Conservation (phyloP, 2,888 invertebrate genomes). For the Nomada goodeniana region DNA sequence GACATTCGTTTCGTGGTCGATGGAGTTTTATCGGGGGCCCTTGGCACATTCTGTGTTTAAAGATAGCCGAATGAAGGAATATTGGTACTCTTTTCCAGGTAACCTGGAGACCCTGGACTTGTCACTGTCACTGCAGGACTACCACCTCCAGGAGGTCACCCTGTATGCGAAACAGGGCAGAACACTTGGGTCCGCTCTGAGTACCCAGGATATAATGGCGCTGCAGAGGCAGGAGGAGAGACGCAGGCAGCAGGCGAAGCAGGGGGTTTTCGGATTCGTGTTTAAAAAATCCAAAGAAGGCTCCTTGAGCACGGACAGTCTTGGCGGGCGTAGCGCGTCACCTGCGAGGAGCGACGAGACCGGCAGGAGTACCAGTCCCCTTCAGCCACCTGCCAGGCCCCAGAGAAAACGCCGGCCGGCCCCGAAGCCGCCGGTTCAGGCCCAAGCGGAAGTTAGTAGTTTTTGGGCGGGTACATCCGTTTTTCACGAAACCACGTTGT, state of each 20-base stretch:
- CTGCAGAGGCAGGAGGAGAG: conserved; percentile 86
- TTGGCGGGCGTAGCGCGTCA: conserved; percentile 85
- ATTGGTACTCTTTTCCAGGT: conserved; percentile 75
- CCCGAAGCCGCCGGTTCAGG: conserved; percentile 85
- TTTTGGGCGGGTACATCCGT: background rate
- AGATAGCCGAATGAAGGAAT: background rate
- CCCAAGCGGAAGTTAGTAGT: conserved; percentile 27
- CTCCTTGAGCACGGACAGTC: conserved; percentile 85
- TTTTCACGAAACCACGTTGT: too few species aligned
- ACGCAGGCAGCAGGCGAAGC: conserved; percentile 84
- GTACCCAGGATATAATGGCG: conserved; percentile 86
- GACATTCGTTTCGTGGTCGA: background rate
- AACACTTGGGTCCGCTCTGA: conserved; percentile 83
- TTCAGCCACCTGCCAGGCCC: conserved; percentile 85
- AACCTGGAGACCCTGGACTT: conserved; percentile 87
- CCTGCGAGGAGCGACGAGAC: conserved; percentile 88
- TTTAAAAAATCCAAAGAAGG: conserved; percentile 85
- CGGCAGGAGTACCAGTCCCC: conserved; percentile 79
- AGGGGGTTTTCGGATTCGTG: conserved; percentile 86
- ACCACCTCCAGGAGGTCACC: conserved; percentile 88
- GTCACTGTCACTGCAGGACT: conserved; percentile 87
- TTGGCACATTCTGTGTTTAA: background rate
- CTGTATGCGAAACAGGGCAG: conserved; percentile 85
- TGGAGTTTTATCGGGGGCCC: background rate
- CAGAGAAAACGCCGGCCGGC: conserved; percentile 86